Base-by-base conservation (phyloP, 2,888 invertebrate species). In the Cerastoderma edule region DNA sequence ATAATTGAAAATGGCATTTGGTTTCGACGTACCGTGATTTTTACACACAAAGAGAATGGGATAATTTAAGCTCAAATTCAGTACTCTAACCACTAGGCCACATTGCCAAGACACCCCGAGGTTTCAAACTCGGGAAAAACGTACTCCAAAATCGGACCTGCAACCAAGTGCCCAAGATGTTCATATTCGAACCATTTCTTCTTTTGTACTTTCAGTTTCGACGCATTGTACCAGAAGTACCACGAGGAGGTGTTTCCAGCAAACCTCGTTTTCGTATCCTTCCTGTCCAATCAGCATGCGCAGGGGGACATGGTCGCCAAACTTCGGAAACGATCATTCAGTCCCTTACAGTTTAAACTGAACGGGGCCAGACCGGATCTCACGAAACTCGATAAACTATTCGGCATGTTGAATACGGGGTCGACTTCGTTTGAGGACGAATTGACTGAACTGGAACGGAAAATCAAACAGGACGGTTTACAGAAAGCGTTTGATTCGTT, bases 201-300 rank as follows among this genome's bases (percentile, higher is more conserved):
- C 10, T 28, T 28, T 66, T 54, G 24, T 35, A 27, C 27, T 83
- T 84, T 24, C 83, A 91, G 91, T 13, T 92, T 92, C 77, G 75
- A 83, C 22, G 66, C 69, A n/a, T 75, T 93, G 70, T 93, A 86
- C 83, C 82, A 89, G 80, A 90, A 89, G 78, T 93, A 93, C 81
- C 76, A 85, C 57, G 84, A 89, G 10, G 92, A 92, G 65, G 90
- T 93, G 0, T 91, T 86, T 83, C 91, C 91, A 16, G 91, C 92
- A 19, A 87, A 87, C 33, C 83, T 93, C 30, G 91, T 93, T 3
- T 93, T 93, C 80, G 91, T 93, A 10, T 93, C 93, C 5, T 93
- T 93, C 83, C 85, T 92, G n/a, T 56, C 81, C 13, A 67, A 74
- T 27, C 93, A 93, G 80, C 90, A 90, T 71, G 65, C 77, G 10